These are phyloP conservation scores for Melipona bicolor DNA, from an alignment of 2,888 invertebrate genomes.

Conservation along the genomic window DNA sequence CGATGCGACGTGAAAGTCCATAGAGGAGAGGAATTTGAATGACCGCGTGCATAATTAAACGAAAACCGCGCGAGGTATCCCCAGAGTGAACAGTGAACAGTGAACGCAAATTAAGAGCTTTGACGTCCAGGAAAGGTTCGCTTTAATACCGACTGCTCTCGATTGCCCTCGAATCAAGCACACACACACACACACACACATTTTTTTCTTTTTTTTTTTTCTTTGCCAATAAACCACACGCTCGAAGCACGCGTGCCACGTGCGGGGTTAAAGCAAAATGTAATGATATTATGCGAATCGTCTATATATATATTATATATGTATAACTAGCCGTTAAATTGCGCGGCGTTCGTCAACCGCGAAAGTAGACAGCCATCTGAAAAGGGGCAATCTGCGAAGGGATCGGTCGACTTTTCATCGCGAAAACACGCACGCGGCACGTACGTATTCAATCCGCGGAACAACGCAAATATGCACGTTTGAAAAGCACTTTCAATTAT, in stretches of 20 bases:
- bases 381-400: not conserved
- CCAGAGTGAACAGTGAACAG: not conserved
- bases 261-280: constrained; percentile 1
- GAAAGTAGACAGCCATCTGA: not conserved
- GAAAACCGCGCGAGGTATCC: constrained; percentile 10
- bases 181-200: not conserved
- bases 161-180: constrained; percentile 26
- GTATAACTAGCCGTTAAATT: not conserved
- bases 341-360: not conserved
- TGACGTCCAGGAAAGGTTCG: constrained; percentile 17
- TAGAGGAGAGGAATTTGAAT: constrained; percentile 1
- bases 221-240: not conserved
- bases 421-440: not conserved
- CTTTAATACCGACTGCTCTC: constrained; percentile 25
- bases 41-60: constrained; percentile 33
- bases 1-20: too few relatives aligned
- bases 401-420: not conserved
- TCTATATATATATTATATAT: too few relatives aligned
- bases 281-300: not conserved
- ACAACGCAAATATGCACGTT: not conserved
- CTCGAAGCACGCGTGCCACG: not conserved
- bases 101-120: constrained; percentile 17
- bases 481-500: not conserved
- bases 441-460: not conserved
- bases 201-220: not conserved